These are phyloP conservation scores for Halictus quadricinctus DNA, from an alignment of 2,888 invertebrate species.

Conservation along the genomic window DNA sequence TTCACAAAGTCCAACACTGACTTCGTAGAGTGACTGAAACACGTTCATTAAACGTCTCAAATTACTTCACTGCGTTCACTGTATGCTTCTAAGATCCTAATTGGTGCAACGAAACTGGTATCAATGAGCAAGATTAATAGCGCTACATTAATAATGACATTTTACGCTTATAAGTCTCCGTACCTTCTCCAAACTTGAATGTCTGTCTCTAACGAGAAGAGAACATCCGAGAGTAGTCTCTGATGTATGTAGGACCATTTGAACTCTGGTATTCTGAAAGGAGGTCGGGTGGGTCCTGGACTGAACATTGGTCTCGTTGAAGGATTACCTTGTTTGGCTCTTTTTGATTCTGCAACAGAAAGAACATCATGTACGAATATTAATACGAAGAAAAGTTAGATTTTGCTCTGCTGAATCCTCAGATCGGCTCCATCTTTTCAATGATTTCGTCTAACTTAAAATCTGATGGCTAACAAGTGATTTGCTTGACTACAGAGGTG, in stretches of 20 bases:
- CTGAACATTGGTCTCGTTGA: constrained; percentile 94
- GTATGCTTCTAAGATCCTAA: background rate
- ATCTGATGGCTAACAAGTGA: too few relatives aligned
- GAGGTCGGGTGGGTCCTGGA: constrained; percentile 95
- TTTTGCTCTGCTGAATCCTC: background rate
- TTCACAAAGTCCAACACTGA: constrained; percentile 99
- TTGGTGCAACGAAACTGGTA: background rate
- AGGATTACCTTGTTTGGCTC: constrained; percentile 84
- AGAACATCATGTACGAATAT: background rate
- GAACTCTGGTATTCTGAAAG: constrained; percentile 99
- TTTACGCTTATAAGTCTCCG: background rate
- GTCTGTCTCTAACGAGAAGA: constrained; percentile 98
- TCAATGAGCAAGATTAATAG: background rate
- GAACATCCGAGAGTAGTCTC: constrained; percentile 95
- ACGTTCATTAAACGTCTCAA: constrained; percentile 11
- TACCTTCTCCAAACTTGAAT: constrained; percentile 94
- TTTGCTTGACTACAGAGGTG: too few relatives aligned
- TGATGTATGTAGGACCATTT: constrained; percentile 99
- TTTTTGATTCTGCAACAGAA: constrained; percentile 75
- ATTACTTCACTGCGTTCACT: background rate
- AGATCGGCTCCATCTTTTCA: too few relatives aligned
- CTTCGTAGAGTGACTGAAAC: constrained; percentile 94
- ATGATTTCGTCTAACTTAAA: background rate
- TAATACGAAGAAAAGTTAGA: background rate
- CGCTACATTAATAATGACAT: background rate